Percentiles rank a stretch among this genome's conserved stretches.
Conservation (phyloP, 2,113 vertebrate species). For the Callipepla squamata region DNA sequence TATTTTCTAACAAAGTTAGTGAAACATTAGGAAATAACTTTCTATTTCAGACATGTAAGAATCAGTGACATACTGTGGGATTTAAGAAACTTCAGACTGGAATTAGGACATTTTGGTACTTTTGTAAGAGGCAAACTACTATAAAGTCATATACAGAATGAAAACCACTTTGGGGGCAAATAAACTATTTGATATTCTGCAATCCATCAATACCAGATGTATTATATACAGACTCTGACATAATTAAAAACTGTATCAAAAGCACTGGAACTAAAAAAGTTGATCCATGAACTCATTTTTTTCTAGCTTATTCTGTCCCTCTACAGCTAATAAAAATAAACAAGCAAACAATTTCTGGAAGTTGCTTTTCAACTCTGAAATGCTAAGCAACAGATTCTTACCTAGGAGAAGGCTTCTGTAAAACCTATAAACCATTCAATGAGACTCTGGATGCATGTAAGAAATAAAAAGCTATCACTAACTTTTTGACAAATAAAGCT, state of each 20-base stretch:
- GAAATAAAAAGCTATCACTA: not conserved
- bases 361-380: not conserved
- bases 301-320: not conserved
- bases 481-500: constrained; percentile 11
- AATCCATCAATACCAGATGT: not conserved
- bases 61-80: not conserved
- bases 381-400: not conserved
- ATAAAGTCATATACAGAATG: not conserved
- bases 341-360: not conserved
- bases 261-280: not conserved
- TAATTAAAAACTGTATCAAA: not conserved
- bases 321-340: constrained; percentile 18
- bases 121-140: constrained; percentile 17
- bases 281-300: constrained; percentile 18
- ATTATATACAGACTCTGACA: not conserved
- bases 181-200: constrained; percentile 4
- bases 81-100: not conserved
- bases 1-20: not conserved
- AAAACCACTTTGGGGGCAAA: not conserved
- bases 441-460: not conserved
- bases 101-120: not conserved
- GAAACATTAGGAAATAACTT: not conserved
- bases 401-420: not conserved
- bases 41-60: not conserved
- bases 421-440: not conserved